A percentile compares a stretch with the other conserved stretches of the same genome.
Evolutionary conservation across 2,888 invertebrate genomes (phyloP).

Genomic region (Limnephilus marmoratus): DNA sequence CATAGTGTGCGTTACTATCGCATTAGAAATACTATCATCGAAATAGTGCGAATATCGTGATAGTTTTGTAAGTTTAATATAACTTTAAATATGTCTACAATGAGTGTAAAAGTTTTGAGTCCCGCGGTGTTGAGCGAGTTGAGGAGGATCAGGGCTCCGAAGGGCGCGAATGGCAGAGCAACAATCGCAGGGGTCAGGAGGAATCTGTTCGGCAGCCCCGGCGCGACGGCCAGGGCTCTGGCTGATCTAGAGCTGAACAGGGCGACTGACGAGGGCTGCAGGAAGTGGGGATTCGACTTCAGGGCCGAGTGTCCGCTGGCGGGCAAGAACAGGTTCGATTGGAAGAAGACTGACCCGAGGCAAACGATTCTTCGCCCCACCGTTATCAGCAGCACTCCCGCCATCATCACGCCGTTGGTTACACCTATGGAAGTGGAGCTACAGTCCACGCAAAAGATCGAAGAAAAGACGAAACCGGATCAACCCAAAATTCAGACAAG

Average conservation of each 20-base stretch:
- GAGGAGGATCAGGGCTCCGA: conserved; percentile 27
- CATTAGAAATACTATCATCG: neutral
- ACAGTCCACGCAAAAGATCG: neutral
- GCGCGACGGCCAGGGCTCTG: conserved; percentile 20
- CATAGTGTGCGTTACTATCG: conserved; percentile 31
- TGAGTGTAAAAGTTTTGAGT: conserved; percentile 41
- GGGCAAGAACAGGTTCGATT: conserved; percentile 39
- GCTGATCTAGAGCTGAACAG: conserved; percentile 16
- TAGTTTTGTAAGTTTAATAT: neutral
- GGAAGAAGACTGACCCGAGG: conserved; percentile 33
- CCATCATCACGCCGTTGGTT: neutral
- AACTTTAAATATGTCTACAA: conserved; percentile 29
- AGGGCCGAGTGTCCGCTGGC: conserved; percentile 41
- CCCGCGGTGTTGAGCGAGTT: conserved; percentile 49
- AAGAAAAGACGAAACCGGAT: neutral
- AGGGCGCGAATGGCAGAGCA: neutral
- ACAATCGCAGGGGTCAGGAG: conserved; percentile 42
- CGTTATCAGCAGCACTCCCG: neutral
- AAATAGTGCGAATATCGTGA: neutral
- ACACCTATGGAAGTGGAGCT: conserved; percentile 43
- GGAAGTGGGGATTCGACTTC: conserved; percentile 56
- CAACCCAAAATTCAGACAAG: conserved; percentile 6
- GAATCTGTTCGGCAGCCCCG: conserved; percentile 56
- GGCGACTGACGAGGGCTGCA: conserved; percentile 23
- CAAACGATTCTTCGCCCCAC: neutral